These are phyloP conservation scores for Parazoanthus swiftii DNA, from an alignment of 92 coral and sea anemone species.

Conservation along the genomic window DNA sequence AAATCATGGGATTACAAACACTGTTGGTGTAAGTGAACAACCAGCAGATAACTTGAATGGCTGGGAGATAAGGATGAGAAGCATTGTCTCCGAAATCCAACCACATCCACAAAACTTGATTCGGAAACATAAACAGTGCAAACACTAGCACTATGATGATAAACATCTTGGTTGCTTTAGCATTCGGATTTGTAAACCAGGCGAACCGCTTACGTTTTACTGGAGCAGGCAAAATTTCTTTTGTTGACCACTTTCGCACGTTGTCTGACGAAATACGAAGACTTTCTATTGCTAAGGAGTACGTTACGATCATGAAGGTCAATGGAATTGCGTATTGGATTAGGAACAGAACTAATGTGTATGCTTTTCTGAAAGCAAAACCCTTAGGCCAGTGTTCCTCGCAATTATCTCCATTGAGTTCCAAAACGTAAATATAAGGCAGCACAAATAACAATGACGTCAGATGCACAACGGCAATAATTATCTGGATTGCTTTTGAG, in stretches of 20 bases:
- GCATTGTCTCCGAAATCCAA: conserved; percentile 57
- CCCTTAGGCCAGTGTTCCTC: conserved; percentile 76
- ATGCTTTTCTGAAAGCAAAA: conserved; percentile 63
- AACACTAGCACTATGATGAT: conserved; percentile 58
- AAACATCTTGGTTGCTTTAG: conserved; percentile 63
- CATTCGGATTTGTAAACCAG: conserved; percentile 1
- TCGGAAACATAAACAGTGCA: conserved; percentile 66
- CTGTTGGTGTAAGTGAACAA: conserved; percentile 69
- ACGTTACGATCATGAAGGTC: conserved; percentile 74
- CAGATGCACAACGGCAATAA: conserved; percentile 51
- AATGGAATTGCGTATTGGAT: conserved; percentile 87
- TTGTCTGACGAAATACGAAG: conserved; percentile 61
- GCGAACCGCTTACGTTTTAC: not conserved
- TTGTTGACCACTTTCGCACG: conserved; percentile 50
- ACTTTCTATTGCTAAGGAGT: conserved; percentile 65
- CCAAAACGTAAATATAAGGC: conserved; percentile 72
- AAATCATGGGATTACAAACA: conserved; percentile 62
- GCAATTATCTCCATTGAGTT: conserved; percentile 62
- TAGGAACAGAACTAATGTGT: conserved; percentile 74
- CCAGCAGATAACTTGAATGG: conserved; percentile 60
- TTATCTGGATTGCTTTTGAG: conserved; percentile 57
- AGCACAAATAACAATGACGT: conserved; percentile 58
- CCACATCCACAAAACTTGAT: conserved; percentile 73
- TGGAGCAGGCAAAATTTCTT: not conserved
- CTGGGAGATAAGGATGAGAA: conserved; percentile 1